Evolutionary conservation across 2,797 vertebrate species (phyloP), one percentile per base, ranked within the genome.

Genomic region (Coregonus ussuriensis): DNA sequence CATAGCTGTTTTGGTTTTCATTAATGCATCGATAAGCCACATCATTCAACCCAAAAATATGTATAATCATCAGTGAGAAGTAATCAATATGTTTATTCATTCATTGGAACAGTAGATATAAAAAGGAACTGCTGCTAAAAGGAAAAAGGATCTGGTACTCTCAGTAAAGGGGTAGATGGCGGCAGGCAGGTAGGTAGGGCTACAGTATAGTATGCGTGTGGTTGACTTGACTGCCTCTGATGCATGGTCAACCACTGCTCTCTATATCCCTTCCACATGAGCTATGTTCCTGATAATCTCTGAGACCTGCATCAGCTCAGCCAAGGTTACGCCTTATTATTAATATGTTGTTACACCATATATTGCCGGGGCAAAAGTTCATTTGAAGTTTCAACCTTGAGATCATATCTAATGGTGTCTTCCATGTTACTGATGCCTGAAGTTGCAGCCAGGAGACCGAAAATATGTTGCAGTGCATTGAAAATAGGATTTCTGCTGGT

Each of bases 371-470:
- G 82, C 89, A 86, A 83, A 88, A 86, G 83, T 85, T 73, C 5
- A 56, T 81, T 88, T 94, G 85, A 69, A 11, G 81, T 94, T 95
- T 91, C 94, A 89, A 80, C 74, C 83, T 84, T 84, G 80, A 81
- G 84, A 88, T 91, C 90, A 93, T 91, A 91, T 91, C 91, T 92
- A 78, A 82, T 84, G 63, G 73, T 70, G 59, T 79, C 78, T 88
- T 88, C 85, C 81, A 89, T 92, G 93, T 93, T 90, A 93, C 90
- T 74, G 93, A 94, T 94, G 92, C 87, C 78, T 81, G 47, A 31
- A 72, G 85, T 89, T 83, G 82, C 89, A 79, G 7, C 14, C 6
- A 29, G 79, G 79, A 80, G 80, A 74, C 81, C 80, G 87, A 89
- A 93, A 92, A 93, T 89, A 83, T 91, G 89, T 89, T 82, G 82